These are phyloP conservation scores for Pitangus sulphuratus DNA, from an alignment of 2,797 vertebrate species.

Conservation along the genomic window DNA sequence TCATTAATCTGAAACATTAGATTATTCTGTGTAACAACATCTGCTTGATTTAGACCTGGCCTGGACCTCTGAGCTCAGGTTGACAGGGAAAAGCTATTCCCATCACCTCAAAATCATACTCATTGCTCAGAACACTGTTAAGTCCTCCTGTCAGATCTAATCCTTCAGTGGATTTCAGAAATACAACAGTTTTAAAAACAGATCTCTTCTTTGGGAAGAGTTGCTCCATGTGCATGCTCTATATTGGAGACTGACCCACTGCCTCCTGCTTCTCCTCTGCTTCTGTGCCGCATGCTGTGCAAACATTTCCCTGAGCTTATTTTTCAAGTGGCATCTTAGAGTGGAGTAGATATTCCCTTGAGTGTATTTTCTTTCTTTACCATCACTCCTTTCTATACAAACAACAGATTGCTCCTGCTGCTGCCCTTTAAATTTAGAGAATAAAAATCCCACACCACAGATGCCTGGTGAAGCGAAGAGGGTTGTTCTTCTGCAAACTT, in stretches of 20 bases:
- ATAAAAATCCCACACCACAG: constrained; percentile 37
- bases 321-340: constrained; percentile 68
- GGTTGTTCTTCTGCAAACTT: not conserved
- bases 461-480: not conserved
- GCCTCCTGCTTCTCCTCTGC: not conserved
- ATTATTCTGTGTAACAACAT: not conserved
- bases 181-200: not conserved
- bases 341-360: constrained; percentile 39
- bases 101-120: not conserved
- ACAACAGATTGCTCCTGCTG: constrained; percentile 74
- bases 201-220: not conserved
- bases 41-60: not conserved
- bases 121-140: not conserved
- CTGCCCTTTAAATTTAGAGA: constrained; percentile 66
- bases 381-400: constrained; percentile 58
- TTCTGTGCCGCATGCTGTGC: not conserved
- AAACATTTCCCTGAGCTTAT: constrained; percentile 51
- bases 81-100: not conserved
- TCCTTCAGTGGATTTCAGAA: not conserved
- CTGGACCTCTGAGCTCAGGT: not conserved
- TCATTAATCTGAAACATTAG: not conserved
- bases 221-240: not conserved
- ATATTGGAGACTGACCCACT: not conserved
- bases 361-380: constrained; percentile 67
- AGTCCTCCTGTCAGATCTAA: not conserved